A percentile compares a stretch with the other conserved stretches of the same genome.
Evolutionary conservation across 2,888 invertebrate genomes (phyloP).

Genomic region (Lymantria dispar): DNA sequence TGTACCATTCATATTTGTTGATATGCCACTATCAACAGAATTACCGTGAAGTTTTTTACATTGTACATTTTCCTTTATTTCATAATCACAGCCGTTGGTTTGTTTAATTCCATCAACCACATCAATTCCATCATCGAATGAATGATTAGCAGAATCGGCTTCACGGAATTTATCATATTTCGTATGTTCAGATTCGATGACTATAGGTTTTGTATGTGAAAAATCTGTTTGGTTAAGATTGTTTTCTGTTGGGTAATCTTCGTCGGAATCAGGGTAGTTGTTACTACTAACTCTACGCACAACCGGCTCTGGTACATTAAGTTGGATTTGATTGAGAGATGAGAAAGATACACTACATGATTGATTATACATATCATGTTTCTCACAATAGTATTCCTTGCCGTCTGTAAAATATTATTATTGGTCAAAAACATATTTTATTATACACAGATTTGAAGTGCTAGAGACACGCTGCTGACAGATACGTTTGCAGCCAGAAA

Average conservation of each 20-base stretch:
- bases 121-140: constrained; percentile 70
- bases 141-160: constrained; percentile 69
- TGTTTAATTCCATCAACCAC: constrained; percentile 65
- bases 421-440: neutral
- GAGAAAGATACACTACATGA: constrained; percentile 71
- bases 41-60: constrained; percentile 65
- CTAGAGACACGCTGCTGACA: no score
- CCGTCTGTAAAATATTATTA: constrained; percentile 52
- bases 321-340: constrained; percentile 66
- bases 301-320: constrained; percentile 70
- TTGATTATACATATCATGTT: constrained; percentile 72
- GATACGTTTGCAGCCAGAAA: no score
- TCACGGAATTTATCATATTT: constrained; percentile 61
- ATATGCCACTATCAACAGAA: constrained; percentile 73
- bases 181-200: constrained; percentile 67
- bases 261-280: constrained; percentile 67
- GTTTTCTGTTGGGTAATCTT: constrained; percentile 72
- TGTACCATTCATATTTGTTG: constrained; percentile 57
- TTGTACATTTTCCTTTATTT: constrained; percentile 31
- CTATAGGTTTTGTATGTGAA: constrained; percentile 72
- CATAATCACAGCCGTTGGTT: constrained; percentile 41
- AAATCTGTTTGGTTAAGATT: constrained; percentile 75
- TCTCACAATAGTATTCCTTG: constrained; percentile 76
- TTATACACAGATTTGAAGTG: neutral
- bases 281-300: constrained; percentile 59